Percentiles rank a stretch among this genome's conserved stretches.
Evolutionary conservation across 2,113 vertebrate genomes (phyloP).

Genomic region (Marmota flaviventris): DNA sequence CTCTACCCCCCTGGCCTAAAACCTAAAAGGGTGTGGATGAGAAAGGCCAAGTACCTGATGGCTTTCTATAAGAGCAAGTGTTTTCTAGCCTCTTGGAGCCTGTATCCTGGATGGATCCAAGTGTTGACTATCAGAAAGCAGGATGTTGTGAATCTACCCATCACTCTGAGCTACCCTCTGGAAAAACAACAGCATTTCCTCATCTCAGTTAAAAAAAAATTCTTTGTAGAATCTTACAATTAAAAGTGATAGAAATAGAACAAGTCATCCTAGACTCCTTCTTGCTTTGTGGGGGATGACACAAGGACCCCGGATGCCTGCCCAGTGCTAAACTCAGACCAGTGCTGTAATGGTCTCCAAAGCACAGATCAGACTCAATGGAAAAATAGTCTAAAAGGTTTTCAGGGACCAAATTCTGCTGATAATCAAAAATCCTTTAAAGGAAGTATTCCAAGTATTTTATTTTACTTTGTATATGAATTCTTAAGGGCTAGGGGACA

Average conservation of each 20-base stretch:
- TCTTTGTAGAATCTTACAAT: neutral
- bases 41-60: neutral
- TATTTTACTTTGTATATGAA: neutral
- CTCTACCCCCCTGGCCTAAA: neutral
- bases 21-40: neutral
- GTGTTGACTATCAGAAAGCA: neutral
- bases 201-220: neutral
- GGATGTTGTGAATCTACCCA: neutral
- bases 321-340: neutral
- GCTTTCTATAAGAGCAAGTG: neutral
- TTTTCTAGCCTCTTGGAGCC: neutral
- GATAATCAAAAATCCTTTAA: constrained; percentile 14
- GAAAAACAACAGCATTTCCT: neutral
- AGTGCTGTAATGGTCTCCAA: neutral
- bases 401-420: neutral
- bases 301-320: neutral
- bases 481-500: neutral
- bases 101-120: neutral
- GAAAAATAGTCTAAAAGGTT: neutral
- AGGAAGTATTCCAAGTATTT: neutral
- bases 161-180: neutral
- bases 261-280: neutral
- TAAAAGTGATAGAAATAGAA: neutral
- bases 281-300: neutral
- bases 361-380: neutral